A percentile compares a stretch with the other conserved stretches of the same genome.
Evolutionary conservation across 1,140 invertebrate genomes (phyloP).

Genomic region (Lordiphosa mommai): DNA sequence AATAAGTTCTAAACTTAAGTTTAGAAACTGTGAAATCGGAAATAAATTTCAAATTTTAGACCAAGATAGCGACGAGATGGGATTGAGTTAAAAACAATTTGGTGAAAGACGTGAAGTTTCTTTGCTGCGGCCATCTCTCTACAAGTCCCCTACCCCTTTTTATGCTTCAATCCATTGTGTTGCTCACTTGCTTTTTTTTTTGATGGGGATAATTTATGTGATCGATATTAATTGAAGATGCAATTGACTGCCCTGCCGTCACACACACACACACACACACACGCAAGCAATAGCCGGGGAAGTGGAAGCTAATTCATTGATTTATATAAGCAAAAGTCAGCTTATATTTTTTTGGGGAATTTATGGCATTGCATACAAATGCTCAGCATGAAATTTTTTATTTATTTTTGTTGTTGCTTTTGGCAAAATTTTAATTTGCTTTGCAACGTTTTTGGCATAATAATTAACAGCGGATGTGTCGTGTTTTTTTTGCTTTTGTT

Average conservation of each 20-base stretch:
- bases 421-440: slow-evolving; percentile 29
- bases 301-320: slow-evolving; percentile 30
- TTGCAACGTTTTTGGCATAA: slow-evolving; percentile 57
- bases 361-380: slow-evolving; percentile 44
- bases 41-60: too few species aligned
- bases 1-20: too few species aligned
- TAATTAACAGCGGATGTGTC: slow-evolving; percentile 47
- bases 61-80: too few species aligned
- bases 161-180: neutral
- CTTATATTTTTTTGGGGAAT: slow-evolving; percentile 26
- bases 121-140: too few species aligned
- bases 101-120: too few species aligned
- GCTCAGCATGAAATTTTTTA: slow-evolving; percentile 28
- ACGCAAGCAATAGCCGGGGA: too few species aligned
- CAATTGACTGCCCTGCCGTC: slow-evolving; percentile 30
- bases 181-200: slow-evolving; percentile 24
- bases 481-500: slow-evolving; percentile 5
- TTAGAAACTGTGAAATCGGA: too few species aligned
- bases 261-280: neutral
- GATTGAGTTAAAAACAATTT: too few species aligned
- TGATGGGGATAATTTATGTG: slow-evolving; percentile 47
- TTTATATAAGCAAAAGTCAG: slow-evolving; percentile 31
- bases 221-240: slow-evolving; percentile 56
- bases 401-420: slow-evolving; percentile 15
- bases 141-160: too few species aligned